These are phyloP conservation scores for Semnornis frantzii DNA, from an alignment of 2,113 vertebrate species.

Conservation along the genomic window DNA sequence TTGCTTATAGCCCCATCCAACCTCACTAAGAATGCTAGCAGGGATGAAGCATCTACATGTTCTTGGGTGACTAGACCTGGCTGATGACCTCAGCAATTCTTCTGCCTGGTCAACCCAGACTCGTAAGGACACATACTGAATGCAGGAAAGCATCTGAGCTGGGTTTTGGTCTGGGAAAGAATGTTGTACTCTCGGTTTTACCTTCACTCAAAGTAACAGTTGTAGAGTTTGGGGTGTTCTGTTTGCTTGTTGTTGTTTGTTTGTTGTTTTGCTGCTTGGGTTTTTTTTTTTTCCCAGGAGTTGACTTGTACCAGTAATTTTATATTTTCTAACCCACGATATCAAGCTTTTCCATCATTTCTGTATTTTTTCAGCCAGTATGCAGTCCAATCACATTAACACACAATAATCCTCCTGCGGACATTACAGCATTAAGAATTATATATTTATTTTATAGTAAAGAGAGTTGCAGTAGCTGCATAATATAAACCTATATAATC, in stretches of 20 bases:
- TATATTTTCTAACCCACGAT: not conserved
- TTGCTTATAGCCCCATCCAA: not conserved
- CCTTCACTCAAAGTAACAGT: not conserved
- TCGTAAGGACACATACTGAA: not conserved
- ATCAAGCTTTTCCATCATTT: not conserved
- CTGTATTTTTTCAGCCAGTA: not conserved
- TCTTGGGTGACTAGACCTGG: not conserved
- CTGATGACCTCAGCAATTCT: not conserved
- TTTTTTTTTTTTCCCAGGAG: not conserved
- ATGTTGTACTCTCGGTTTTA: not conserved
- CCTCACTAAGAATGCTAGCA: not conserved
- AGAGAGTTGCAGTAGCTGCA: not conserved
- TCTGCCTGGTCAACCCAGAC: not conserved
- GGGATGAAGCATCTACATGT: rapidly evolving
- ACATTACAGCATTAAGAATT: constrained; percentile 21
- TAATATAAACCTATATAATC: not conserved
- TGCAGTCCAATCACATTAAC: constrained; percentile 21
- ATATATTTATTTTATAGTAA: not conserved
- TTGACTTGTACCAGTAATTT: not conserved
- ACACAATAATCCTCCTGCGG: constrained; percentile 22
- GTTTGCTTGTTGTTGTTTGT: too few species aligned
- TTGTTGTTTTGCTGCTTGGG: too few species aligned
- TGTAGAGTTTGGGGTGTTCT: not conserved
- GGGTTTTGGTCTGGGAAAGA: not conserved
- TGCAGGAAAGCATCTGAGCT: not conserved